These are phyloP conservation scores for Elephas maximus DNA, from an alignment of 2,113 vertebrate species.

Conservation along the genomic window DNA sequence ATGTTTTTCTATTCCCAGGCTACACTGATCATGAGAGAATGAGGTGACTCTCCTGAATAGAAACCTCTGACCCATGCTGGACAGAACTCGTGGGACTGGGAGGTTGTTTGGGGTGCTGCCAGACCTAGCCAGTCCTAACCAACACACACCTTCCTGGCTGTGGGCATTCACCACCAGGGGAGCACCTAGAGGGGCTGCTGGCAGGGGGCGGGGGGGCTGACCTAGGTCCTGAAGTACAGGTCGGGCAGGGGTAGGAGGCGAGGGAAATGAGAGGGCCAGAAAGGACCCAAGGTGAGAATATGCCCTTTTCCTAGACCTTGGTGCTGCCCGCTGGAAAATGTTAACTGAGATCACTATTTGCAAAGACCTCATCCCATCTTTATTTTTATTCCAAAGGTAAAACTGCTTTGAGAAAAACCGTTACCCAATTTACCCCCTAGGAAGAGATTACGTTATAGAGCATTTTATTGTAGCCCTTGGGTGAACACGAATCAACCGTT, in stretches of 20 bases:
- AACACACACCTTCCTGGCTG: rapidly evolving
- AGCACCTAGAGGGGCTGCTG: background rate
- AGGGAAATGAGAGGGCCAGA: background rate
- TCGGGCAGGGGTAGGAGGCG: background rate
- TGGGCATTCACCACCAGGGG: background rate
- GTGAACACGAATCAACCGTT: rapidly evolving
- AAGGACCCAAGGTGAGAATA: background rate
- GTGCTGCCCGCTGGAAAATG: background rate
- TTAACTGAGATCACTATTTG: background rate
- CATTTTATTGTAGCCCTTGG: background rate
- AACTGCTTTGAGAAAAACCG: rapidly evolving
- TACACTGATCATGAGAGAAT: rapidly evolving
- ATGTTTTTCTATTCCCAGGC: background rate
- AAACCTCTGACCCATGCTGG: background rate
- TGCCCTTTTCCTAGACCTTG: background rate
- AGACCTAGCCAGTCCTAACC: background rate
- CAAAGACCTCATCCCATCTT: background rate
- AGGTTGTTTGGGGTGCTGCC: background rate
- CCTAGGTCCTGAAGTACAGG: background rate
- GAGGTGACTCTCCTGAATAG: background rate
- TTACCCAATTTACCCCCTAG: too few species aligned
- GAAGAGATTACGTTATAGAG: background rate
- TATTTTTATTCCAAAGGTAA: background rate
- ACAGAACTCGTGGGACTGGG: background rate
- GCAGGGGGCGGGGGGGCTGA: background rate